These are phyloP conservation scores for Acropora tenuis DNA, from an alignment of 64 coral and sea anemone species.

Conservation along the genomic window DNA sequence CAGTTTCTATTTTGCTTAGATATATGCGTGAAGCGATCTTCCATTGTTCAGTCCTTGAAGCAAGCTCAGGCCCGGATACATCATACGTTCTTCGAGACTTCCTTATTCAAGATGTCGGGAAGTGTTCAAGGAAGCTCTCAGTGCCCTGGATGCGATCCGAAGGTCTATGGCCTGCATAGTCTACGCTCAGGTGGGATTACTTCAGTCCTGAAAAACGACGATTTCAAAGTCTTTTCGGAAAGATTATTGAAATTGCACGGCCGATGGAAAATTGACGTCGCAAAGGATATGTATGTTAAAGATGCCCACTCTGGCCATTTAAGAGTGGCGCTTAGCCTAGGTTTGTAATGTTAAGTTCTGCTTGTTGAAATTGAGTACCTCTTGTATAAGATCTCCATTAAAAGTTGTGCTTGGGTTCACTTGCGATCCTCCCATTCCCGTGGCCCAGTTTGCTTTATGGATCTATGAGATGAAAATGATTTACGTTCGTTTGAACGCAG, in stretches of 20 bases:
- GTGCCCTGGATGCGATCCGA: background rate
- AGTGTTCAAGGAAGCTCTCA: background rate
- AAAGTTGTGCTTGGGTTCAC: background rate
- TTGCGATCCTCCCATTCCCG: background rate
- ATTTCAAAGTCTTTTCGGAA: background rate
- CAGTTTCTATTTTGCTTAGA: constrained; percentile 48
- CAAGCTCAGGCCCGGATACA: background rate
- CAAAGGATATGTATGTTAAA: background rate
- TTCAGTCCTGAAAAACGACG: background rate
- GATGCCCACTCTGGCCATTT: background rate
- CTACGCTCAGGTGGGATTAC: background rate
- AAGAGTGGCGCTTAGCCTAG: background rate
- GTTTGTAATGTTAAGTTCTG: background rate
- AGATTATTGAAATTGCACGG: background rate
- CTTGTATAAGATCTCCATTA: background rate
- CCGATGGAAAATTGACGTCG: background rate
- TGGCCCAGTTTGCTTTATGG: background rate
- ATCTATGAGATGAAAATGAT: background rate
- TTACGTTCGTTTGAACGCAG: constrained; percentile 1
- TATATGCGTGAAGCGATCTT: constrained; percentile 18
- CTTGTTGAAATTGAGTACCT: background rate
- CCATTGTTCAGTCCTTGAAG: background rate
- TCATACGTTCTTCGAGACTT: background rate
- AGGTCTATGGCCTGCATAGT: constrained; percentile 1
- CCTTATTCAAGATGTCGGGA: background rate